Base-by-base conservation (phyloP, 2,797 vertebrate species). In the Melanotaenia boesemani region DNA sequence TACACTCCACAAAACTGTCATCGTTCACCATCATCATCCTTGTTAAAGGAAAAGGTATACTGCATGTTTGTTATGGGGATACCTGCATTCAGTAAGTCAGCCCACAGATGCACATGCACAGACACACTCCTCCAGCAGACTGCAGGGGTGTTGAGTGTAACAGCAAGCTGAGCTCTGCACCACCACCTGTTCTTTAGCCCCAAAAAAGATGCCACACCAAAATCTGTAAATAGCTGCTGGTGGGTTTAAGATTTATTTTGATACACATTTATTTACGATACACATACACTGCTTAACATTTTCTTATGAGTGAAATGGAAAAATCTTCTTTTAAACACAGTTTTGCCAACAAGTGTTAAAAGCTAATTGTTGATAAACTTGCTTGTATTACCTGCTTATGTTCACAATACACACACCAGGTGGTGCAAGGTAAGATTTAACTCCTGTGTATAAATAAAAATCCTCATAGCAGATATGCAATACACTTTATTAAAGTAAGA, bases 1-100 rank as follows among this genome's bases (percentile, higher is more conserved):
- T 94, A 84, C 94, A 96, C 81, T 95, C 95, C 69, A 94, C 94
- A 73, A 95, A 86, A 65, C 92, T 94, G 77, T 95, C 92, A 26
- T 96, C 94, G 7, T 84, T 90, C 82, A 78, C 89, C 88, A 88
- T 91, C 80, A 76, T 91, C 89, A 88, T 91, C 65, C 32, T 86
- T 34, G 3, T 76, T 63, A 70, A 34, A 41, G 62, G 37, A 30
- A 67, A 58, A 71, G 24, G 18, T 10, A 60, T 11, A 24, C 8
- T 26, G 24, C 44, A 18, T 4, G n/a, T 30, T 62, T 20, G 32
- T 56, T 34, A 32, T 39, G 5, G 6, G 50, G 32, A 32, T 48
- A 55, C 3, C 52, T 54, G 22, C 24, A 26, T 37, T 39, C 16
- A 56, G 4, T 22, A 15, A 22, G 13, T 36, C 3, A 7, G 22